These are phyloP conservation scores for Bufo gargarizans DNA, from an alignment of 2,113 vertebrate genomes.

Conservation along the genomic window DNA sequence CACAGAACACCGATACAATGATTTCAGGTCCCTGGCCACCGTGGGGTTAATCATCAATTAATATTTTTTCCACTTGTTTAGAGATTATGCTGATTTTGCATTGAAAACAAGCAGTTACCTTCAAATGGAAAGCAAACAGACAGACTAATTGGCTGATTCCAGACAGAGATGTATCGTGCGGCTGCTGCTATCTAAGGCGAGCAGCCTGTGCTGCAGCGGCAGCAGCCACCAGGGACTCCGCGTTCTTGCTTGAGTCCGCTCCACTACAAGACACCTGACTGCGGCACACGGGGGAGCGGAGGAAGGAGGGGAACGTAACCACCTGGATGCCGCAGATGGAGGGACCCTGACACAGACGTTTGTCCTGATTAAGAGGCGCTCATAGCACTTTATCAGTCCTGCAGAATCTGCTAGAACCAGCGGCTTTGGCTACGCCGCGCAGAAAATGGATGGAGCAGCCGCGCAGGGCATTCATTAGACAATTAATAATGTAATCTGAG, in stretches of 20 bases:
- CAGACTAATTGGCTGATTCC: constrained; percentile 44
- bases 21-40: neutral
- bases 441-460: neutral
- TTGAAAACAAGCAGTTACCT: constrained; percentile 23
- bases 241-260: constrained; percentile 38
- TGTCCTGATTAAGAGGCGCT: constrained; percentile 76
- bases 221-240: constrained; percentile 18
- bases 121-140: constrained; percentile 21
- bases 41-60: constrained; percentile 1
- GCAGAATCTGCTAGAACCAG: constrained; percentile 64
- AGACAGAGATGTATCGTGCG: constrained; percentile 35
- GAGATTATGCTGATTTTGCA: constrained; percentile 3
- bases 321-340: constrained; percentile 63
- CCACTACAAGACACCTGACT: neutral
- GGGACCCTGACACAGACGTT: constrained; percentile 71
- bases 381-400: constrained; percentile 71
- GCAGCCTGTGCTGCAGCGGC: neutral
- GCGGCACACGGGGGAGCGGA: neutral
- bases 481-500: neutral
- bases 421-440: neutral
- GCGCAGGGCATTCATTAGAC: neutral
- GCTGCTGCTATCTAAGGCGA: neutral
- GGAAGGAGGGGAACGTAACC: constrained; percentile 33
- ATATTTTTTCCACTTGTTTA: neutral
- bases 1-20: neutral